Percentiles rank a stretch among this genome's conserved stretches.
Evolutionary conservation across 2,888 invertebrate species (phyloP).

Genomic region (Smittia sp.): DNA sequence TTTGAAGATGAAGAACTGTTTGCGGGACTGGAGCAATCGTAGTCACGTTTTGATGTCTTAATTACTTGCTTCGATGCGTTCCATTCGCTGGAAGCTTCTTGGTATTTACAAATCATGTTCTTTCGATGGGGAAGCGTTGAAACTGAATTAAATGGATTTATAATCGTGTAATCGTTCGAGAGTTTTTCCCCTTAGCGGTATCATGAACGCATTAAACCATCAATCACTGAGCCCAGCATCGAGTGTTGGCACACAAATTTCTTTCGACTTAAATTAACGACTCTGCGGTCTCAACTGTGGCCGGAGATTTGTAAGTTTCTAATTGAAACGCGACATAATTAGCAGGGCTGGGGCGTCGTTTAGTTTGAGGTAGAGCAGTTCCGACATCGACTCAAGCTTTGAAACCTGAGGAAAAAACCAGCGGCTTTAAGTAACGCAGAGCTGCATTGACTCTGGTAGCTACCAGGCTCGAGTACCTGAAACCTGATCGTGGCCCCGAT

Average conservation of each 20-base stretch:
- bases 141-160: slow-evolving; percentile 32
- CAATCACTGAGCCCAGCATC: neutral
- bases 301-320: neutral
- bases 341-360: neutral
- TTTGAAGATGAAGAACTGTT: neutral
- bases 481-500: slow-evolving; percentile 12
- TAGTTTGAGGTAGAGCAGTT: neutral
- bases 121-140: neutral
- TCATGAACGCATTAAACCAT: neutral
- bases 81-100: neutral
- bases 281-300: neutral
- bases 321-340: neutral
- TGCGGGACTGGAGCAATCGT: neutral
- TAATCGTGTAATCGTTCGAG: slow-evolving; percentile 19
- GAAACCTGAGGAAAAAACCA: too few species aligned
- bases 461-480: too few species aligned
- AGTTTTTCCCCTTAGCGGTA: neutral
- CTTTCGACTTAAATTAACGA: neutral
- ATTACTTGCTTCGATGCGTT: neutral
- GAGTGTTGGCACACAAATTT: neutral
- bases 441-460: neutral
- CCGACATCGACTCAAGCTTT: neutral
- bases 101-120: neutral
- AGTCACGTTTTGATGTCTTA: neutral
- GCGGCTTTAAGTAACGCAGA: too few species aligned